phyloP scores from a whole-genome alignment of 2,797 vertebrate genomes.

The Pipistrellus pygmaeus region DNA sequence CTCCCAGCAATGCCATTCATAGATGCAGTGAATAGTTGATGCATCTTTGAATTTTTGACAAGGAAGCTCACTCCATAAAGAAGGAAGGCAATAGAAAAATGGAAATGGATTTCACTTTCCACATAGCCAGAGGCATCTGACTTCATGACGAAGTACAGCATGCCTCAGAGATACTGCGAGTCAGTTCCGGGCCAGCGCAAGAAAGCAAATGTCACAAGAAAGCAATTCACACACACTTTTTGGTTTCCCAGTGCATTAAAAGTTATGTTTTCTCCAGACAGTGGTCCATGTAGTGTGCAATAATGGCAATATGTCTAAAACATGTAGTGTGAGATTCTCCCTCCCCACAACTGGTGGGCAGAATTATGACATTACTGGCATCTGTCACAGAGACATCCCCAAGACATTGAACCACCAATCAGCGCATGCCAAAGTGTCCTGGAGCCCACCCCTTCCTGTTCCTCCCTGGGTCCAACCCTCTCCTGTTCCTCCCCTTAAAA shows the following conservation, averaged over 20 bases:
- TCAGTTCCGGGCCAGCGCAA: neutral
- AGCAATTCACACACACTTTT: neutral
- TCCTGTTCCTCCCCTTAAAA: too few species aligned
- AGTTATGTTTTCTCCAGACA: neutral
- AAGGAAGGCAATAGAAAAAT: neutral
- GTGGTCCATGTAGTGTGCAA: neutral
- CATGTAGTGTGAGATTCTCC: neutral
- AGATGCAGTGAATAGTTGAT: neutral
- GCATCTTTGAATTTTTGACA: neutral
- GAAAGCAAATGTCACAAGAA: neutral
- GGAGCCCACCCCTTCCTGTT: too few species aligned
- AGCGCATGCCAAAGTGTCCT: too few species aligned
- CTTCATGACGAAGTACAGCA: neutral
- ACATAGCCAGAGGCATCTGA: constrained; percentile 2
- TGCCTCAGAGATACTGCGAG: too few species aligned
- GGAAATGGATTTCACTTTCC: neutral
- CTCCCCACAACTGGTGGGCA: too few species aligned
- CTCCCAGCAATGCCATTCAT: neutral
- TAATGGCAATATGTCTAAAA: neutral
- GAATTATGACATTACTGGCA: too few species aligned
- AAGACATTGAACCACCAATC: too few species aligned
- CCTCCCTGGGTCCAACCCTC: too few species aligned
- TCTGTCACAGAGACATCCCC: too few species aligned
- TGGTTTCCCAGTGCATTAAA: neutral
- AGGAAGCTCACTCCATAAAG: neutral